Conservation (phyloP, 2,888 invertebrate genomes). For the Protonemura montana region DNA sequence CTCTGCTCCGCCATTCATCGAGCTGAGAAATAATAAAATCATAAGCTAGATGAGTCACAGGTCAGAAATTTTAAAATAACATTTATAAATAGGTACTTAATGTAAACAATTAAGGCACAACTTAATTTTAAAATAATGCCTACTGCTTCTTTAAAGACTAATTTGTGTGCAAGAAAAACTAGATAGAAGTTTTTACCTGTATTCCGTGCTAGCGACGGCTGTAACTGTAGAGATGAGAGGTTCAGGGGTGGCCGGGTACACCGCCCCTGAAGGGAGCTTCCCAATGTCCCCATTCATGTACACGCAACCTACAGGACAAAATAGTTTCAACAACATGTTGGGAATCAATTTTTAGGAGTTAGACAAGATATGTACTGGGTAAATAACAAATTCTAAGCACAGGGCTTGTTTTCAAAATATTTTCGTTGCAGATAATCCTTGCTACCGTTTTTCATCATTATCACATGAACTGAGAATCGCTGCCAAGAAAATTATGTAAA, state of each 20-base stretch:
- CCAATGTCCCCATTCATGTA: constrained; percentile 86
- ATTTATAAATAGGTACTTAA: neutral
- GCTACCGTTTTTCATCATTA: too few relatives aligned
- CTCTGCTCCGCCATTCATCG: constrained; percentile 54
- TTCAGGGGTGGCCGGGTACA: constrained; percentile 74
- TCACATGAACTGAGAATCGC: too few relatives aligned
- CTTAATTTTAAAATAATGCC: neutral
- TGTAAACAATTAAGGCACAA: neutral
- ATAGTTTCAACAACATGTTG: neutral
- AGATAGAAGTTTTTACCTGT: constrained; percentile 52
- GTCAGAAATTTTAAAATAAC: neutral
- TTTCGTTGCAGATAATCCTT: too few relatives aligned
- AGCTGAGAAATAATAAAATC: constrained; percentile 46
- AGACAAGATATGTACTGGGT: too few relatives aligned
- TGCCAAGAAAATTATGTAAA: too few relatives aligned
- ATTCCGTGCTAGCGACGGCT: constrained; percentile 56
- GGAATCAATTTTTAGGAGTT: too few relatives aligned
- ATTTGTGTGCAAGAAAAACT: neutral
- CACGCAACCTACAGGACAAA: constrained; percentile 67
- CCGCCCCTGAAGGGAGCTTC: constrained; percentile 76
- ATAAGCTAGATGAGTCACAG: neutral
- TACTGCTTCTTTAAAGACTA: neutral
- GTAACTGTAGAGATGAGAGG: constrained; percentile 60
- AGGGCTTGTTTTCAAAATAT: too few relatives aligned
- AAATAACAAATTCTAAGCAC: too few relatives aligned